Evolutionary conservation across 2,888 invertebrate species (phyloP).

Genomic region (Drosophila anomalipes): DNA sequence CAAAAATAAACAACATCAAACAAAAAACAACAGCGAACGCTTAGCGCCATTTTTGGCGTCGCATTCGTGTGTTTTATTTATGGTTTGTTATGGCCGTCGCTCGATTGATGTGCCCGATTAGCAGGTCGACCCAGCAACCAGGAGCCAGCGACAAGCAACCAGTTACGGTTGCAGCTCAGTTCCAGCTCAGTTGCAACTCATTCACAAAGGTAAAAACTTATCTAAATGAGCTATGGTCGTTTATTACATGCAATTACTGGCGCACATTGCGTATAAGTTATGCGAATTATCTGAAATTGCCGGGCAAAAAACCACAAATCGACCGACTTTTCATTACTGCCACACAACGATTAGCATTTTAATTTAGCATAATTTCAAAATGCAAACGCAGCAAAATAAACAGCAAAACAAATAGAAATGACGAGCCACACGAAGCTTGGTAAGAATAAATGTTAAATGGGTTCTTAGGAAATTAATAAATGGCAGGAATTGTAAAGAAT

Average conservation of each 20-base stretch:
- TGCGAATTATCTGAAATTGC: slow-evolving; percentile 52
- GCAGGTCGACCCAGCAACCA: slow-evolving; percentile 30
- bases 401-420: slow-evolving; percentile 13
- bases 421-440: slow-evolving; percentile 2
- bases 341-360: slow-evolving; percentile 29
- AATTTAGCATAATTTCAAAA: slow-evolving; percentile 73
- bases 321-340: slow-evolving; percentile 56
- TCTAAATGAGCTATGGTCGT: slow-evolving; percentile 71
- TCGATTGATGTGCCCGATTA: slow-evolving; percentile 62
- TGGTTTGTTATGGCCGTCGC: slow-evolving; percentile 56
- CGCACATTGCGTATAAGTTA: slow-evolving; percentile 69
- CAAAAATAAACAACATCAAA: slow-evolving; percentile 15
- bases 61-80: slow-evolving; percentile 51
- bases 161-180: slow-evolving; percentile 23
- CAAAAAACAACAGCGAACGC: slow-evolving; percentile 16
- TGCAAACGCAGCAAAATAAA: slow-evolving; percentile 27
- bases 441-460: slow-evolving; percentile 2
- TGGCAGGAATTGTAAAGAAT: not conserved
- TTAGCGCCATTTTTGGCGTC: slow-evolving; percentile 59
- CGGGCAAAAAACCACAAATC: slow-evolving; percentile 23
- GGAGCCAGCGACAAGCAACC: slow-evolving; percentile 42
- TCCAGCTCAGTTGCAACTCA: slow-evolving; percentile 11
- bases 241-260: slow-evolving; percentile 73
- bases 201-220: slow-evolving; percentile 62
- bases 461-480: slow-evolving; percentile 47